Evolutionary conservation across 2,113 vertebrate genomes (phyloP).

Genomic region (Stercorarius parasiticus): DNA sequence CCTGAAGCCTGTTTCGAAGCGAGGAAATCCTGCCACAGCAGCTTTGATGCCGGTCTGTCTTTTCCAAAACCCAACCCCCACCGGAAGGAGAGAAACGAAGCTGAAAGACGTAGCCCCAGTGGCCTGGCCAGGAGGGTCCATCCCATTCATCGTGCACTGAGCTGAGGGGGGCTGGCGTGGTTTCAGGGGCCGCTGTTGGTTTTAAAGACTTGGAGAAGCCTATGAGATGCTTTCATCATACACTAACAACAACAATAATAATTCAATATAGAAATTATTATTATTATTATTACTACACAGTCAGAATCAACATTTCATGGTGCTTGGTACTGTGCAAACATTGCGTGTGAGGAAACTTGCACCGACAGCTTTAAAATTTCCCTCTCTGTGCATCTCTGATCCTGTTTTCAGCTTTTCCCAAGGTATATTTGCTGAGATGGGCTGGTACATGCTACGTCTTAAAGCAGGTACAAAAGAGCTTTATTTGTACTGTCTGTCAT

Average conservation of each 20-base stretch:
- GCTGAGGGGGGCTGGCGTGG: background rate
- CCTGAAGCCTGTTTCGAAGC: background rate
- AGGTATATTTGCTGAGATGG: background rate
- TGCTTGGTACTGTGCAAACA: background rate
- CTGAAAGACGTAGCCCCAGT: background rate
- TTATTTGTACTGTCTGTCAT: conserved; percentile 55
- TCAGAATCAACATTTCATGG: background rate
- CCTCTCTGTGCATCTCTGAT: background rate
- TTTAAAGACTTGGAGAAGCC: background rate
- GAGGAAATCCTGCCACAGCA: background rate
- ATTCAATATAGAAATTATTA: background rate
- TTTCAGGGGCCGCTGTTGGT: background rate
- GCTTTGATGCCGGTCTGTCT: background rate
- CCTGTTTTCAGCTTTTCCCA: conserved; percentile 22
- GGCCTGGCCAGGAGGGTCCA: background rate
- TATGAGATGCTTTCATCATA: background rate
- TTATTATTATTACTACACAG: background rate
- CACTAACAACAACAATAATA: background rate
- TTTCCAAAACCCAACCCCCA: background rate
- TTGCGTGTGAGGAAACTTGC: background rate
- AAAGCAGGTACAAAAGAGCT: conserved; percentile 23
- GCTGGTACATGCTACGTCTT: background rate
- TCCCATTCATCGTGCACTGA: background rate
- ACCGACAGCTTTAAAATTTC: background rate
- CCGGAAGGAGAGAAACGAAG: background rate